phyloP scores from a whole-genome alignment of 2,797 vertebrate species.

The Semaprochilodus insignis region DNA sequence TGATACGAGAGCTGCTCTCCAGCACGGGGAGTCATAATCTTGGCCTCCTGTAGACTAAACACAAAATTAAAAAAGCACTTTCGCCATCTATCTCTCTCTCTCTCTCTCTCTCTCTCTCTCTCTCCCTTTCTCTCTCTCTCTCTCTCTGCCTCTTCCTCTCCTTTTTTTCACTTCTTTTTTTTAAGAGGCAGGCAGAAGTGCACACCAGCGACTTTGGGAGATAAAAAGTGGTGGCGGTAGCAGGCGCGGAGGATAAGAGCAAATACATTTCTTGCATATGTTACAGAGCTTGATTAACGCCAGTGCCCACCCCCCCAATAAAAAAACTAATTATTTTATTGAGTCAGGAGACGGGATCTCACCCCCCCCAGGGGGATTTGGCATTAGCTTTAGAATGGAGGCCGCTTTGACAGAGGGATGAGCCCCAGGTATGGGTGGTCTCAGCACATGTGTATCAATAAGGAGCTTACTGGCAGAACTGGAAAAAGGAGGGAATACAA shows the following conservation, averaged over 20 bases:
- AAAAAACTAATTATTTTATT: slow-evolving; percentile 86
- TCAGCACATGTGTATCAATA: slow-evolving; percentile 84
- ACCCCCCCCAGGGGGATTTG: slow-evolving; percentile 80
- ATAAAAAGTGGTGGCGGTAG: slow-evolving; percentile 74
- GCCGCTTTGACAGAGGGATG: slow-evolving; percentile 75
- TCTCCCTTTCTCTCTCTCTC: too few species aligned
- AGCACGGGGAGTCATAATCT: slow-evolving; percentile 78
- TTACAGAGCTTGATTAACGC: slow-evolving; percentile 83
- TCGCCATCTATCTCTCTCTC: slow-evolving; percentile 62
- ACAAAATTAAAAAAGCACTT: slow-evolving; percentile 84
- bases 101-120: not conserved
- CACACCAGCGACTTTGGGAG: slow-evolving; percentile 78
- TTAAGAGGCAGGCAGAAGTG: slow-evolving; percentile 58
- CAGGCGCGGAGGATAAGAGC: slow-evolving; percentile 72
- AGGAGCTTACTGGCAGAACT: slow-evolving; percentile 81
- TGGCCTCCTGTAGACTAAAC: slow-evolving; percentile 83
- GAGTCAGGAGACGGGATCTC: slow-evolving; percentile 78
- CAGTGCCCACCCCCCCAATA: slow-evolving; percentile 62
- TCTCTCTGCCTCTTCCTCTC: not conserved
- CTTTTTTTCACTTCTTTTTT: slow-evolving; percentile 16
- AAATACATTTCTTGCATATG: slow-evolving; percentile 78
- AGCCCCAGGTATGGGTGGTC: slow-evolving; percentile 84
- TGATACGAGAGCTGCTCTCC: slow-evolving; percentile 72
- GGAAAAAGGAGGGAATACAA: slow-evolving; percentile 83
- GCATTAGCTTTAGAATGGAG: slow-evolving; percentile 72